Evolutionary conservation across 2,113 vertebrate genomes (phyloP).

Genomic region (Uria aalge): DNA sequence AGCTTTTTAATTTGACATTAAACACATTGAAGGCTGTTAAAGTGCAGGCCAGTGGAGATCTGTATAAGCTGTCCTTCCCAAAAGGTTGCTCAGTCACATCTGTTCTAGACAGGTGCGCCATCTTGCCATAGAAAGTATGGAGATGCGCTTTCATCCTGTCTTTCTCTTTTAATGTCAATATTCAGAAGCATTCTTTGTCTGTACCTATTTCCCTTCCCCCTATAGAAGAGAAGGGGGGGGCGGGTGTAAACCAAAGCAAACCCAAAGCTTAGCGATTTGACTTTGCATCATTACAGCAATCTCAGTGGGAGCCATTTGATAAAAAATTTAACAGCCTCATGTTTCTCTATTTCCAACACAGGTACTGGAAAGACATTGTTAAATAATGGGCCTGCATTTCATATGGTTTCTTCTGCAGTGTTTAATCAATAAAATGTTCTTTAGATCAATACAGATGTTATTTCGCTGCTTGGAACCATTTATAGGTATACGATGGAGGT

Average conservation of each 20-base stretch:
- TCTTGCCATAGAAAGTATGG: background rate
- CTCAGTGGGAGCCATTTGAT: background rate
- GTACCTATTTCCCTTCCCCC: background rate
- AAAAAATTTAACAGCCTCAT: slow-evolving; percentile 9
- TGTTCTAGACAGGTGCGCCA: background rate
- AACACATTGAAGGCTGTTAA: background rate
- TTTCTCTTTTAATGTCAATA: background rate
- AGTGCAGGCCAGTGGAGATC: background rate
- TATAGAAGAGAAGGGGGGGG: background rate
- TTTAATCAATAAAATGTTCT: slow-evolving; percentile 75
- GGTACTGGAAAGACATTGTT: slow-evolving; percentile 45
- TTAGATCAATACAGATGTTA: slow-evolving; percentile 74
- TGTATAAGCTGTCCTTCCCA: background rate
- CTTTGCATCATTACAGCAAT: background rate
- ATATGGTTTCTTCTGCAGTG: slow-evolving; percentile 44
- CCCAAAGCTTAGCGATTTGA: background rate
- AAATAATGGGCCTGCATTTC: slow-evolving; percentile 64
- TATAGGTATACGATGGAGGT: background rate
- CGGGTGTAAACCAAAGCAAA: background rate
- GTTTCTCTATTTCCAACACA: slow-evolving; percentile 11
- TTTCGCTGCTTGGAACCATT: slow-evolving; percentile 63
- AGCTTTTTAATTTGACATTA: background rate
- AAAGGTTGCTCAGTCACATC: background rate
- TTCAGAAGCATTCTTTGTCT: background rate
- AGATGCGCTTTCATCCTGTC: background rate